phyloP scores from a whole-genome alignment of 1,140 invertebrate genomes.

The Cryptotermes secundus region DNA sequence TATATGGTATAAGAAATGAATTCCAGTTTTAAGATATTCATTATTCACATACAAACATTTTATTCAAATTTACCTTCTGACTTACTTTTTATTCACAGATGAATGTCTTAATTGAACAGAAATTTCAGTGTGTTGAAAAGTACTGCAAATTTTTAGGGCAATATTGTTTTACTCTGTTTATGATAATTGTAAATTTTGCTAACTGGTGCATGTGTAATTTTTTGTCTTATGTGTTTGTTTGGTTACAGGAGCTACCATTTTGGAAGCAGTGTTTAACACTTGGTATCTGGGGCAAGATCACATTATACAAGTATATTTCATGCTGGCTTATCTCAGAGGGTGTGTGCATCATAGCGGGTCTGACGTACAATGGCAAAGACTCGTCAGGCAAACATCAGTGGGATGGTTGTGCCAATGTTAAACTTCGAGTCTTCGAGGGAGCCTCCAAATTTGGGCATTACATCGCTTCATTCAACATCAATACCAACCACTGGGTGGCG shows the following conservation, averaged over 20 bases:
- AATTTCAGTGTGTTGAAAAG: too few species aligned
- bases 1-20: too few species aligned
- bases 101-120: too few species aligned
- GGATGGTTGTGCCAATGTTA: conserved; percentile 86
- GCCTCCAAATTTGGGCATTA: conserved; percentile 79
- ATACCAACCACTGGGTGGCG: conserved; percentile 89
- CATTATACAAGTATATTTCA: conserved; percentile 87
- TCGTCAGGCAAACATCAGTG: conserved; percentile 64
- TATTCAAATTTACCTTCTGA: too few species aligned
- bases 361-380: conserved; percentile 78
- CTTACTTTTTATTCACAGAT: too few species aligned
- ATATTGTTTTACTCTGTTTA: too few species aligned
- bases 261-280: conserved; percentile 65
- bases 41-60: too few species aligned
- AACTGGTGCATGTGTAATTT: too few species aligned
- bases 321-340: conserved; percentile 90
- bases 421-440: conserved; percentile 72
- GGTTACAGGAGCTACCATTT: conserved; percentile 55
- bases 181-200: too few species aligned
- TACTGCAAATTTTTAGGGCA: too few species aligned
- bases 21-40: too few species aligned
- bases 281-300: conserved; percentile 80
- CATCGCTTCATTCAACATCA: conserved; percentile 87
- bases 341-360: conserved; percentile 64
- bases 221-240: not conserved